These are phyloP conservation scores for Anguilla japonica DNA, from an alignment of 2,113 vertebrate species.

Conservation along the genomic window DNA sequence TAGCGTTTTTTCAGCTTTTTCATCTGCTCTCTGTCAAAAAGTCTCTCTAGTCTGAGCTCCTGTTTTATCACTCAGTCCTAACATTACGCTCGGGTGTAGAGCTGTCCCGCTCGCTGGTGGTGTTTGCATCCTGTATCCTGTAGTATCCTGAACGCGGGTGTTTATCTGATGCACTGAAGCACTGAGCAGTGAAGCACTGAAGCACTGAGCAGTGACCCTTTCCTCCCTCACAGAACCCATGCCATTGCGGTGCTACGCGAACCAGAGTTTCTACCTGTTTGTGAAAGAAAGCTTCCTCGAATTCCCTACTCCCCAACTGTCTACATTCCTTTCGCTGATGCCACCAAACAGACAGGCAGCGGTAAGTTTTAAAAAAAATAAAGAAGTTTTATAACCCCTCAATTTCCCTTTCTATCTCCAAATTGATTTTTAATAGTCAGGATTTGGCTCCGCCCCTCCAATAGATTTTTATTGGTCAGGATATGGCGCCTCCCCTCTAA, in stretches of 20 bases:
- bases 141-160: too few species aligned
- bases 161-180: too few species aligned
- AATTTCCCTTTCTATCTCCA: too few species aligned
- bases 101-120: too few species aligned
- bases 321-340: slow-evolving; percentile 62
- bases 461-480: neutral
- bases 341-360: slow-evolving; percentile 35
- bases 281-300: slow-evolving; percentile 55
- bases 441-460: neutral
- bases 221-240: slow-evolving; percentile 41
- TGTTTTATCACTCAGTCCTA: too few species aligned
- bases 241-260: slow-evolving; percentile 62
- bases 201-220: neutral
- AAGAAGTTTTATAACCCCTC: neutral
- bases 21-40: too few species aligned
- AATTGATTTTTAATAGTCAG: neutral
- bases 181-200: too few species aligned
- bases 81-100: too few species aligned
- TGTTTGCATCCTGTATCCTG: too few species aligned
- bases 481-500: neutral
- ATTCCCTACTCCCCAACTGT: slow-evolving; percentile 68
- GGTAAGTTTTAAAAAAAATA: slow-evolving; percentile 45
- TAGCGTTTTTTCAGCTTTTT: too few species aligned
- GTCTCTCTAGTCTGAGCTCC: too few species aligned
- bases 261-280: slow-evolving; percentile 62